Evolutionary conservation across 37 sponge, comb jelly and placozoan genomes (phyloP), one percentile per base, ranked within the genome.

Genomic region (Hormiphora californensis): DNA sequence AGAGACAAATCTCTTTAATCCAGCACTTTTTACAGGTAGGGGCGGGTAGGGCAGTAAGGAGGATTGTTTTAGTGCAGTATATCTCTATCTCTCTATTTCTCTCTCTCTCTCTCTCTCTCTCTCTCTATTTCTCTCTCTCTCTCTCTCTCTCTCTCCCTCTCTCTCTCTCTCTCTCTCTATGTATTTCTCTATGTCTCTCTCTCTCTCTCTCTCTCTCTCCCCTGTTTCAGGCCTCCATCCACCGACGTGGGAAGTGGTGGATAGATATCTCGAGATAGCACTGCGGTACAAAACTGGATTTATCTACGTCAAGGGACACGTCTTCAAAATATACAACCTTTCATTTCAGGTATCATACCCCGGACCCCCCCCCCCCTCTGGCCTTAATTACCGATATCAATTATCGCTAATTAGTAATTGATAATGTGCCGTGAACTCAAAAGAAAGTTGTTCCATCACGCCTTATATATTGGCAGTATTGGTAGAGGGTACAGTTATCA

Each of bases 1-100:
- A 93, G 99, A 98, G 67, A 94, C 94, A 0, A 91, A 89, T 85
- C 86, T 98, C 41, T 89, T 62, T 87, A 98, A 98, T 57, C 99
- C 99, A 49, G 94, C 95, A 22, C 40, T 98, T 22, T 98, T 98
- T 78, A 89, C 88, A 27, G 98, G 37, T 65, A n/a, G n/a, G n/a
- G n/a, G n/a, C n/a, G n/a, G n/a, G n/a, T n/a, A n/a, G n/a, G n/a
- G n/a, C n/a, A n/a, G n/a, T n/a, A n/a, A n/a, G n/a, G n/a, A n/a
- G n/a, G n/a, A n/a, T 15, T 49, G 53, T 49, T 49, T 15, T 57
- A 57, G 17, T 57, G 61, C 61, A 57, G 61, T 57, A 28, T 23
- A 28, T 57, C 7, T 19, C 61, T 28, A n/a, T n/a, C n/a, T n/a
- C n/a, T n/a, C n/a, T n/a, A n/a, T n/a, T n/a, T 17, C 53, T 49